These are phyloP conservation scores for Formicarius rufipectus DNA, from an alignment of 2,113 vertebrate species.

Conservation along the genomic window DNA sequence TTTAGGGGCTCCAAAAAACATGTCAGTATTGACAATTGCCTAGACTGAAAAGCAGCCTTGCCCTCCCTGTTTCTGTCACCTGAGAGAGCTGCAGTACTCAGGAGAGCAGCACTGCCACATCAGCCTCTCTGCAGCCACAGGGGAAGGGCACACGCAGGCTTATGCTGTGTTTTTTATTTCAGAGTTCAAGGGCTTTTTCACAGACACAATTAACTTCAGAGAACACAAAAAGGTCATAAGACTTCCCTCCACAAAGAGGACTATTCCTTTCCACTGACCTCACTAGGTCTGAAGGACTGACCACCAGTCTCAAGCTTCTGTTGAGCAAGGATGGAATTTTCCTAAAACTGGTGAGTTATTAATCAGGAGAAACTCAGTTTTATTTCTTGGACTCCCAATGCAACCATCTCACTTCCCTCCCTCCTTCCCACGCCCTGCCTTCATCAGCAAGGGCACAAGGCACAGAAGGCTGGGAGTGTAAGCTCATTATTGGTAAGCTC, in stretches of 20 bases:
- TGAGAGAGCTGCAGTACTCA: not conserved
- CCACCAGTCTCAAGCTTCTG: not conserved
- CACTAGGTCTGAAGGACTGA: not conserved
- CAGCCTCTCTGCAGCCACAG: not conserved
- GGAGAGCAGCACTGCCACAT: not conserved
- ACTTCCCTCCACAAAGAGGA: not conserved
- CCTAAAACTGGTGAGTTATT: not conserved
- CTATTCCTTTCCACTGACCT: not conserved
- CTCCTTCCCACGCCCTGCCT: not conserved
- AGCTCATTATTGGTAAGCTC: not conserved
- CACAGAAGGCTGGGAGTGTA: not conserved
- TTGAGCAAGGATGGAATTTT: not conserved
- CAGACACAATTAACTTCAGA: not conserved
- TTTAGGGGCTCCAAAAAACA: not conserved
- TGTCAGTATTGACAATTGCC: accelerated
- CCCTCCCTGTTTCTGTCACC: accelerated
- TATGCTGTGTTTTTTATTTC: not conserved
- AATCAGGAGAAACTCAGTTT: not conserved
- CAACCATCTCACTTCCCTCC: not conserved
- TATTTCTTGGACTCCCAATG: not conserved
- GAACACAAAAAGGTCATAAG: not conserved
- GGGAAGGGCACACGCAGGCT: not conserved
- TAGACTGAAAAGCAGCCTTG: not conserved
- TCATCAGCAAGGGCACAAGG: not conserved
- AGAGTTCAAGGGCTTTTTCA: not conserved